Conservation (phyloP, 2,797 vertebrate species). For the Micromesistius poutassou region DNA sequence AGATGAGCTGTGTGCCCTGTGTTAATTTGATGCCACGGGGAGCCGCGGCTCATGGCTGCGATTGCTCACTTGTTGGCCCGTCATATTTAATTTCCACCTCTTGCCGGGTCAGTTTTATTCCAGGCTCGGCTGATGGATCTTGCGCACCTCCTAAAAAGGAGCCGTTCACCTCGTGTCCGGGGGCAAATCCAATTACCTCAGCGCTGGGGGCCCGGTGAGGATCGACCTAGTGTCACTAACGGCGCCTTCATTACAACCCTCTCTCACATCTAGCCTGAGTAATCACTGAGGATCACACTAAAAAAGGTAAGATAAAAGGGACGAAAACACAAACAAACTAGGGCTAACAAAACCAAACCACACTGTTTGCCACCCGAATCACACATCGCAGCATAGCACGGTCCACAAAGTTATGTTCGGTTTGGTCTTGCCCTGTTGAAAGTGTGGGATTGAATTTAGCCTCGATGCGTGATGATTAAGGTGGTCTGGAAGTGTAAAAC, state of each 20-base stretch:
- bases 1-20: conserved; percentile 65
- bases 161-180: conserved; percentile 53
- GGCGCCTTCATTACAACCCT: conserved; percentile 56
- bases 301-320: conserved; percentile 19
- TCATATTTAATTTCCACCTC: conserved; percentile 74
- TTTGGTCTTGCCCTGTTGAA: conserved; percentile 6
- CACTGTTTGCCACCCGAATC: conserved; percentile 14
- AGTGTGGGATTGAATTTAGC: not conserved
- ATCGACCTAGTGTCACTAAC: conserved; percentile 58
- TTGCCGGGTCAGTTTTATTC: conserved; percentile 61
- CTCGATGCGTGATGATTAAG: not conserved
- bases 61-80: conserved; percentile 66
- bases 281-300: conserved; percentile 14
- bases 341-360: not conserved
- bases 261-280: conserved; percentile 39
- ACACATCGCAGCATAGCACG: not conserved
- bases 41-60: conserved; percentile 40
- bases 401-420: conserved; percentile 13
- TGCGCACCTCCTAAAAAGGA: conserved; percentile 56
- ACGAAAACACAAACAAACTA: conserved; percentile 13
- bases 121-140: conserved; percentile 61
- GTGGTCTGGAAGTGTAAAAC: not conserved
- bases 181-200: conserved; percentile 69
- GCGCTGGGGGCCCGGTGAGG: conserved; percentile 42
- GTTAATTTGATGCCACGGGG: conserved; percentile 65